phyloP scores from a whole-genome alignment of 1,140 invertebrate species.

The Polypedilum vanderplanki region DNA sequence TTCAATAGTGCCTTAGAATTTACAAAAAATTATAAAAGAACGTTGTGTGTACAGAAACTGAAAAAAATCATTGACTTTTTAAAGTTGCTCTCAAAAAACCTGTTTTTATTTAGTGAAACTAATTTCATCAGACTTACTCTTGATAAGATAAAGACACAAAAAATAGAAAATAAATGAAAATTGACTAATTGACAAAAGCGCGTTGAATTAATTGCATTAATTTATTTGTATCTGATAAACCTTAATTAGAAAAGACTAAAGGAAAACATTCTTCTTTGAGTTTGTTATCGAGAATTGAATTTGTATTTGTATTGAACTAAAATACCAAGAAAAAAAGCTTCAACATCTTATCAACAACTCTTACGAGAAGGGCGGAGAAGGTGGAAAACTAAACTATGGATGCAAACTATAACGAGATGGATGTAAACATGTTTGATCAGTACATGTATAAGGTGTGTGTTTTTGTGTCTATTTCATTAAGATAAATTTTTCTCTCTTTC shows the following conservation, averaged over 20 bases:
- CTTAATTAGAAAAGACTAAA: not conserved
- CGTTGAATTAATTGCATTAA: conserved; percentile 14
- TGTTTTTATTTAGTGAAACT: too few relatives aligned
- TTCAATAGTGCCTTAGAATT: too few relatives aligned
- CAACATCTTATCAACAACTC: not conserved
- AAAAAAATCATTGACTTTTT: too few relatives aligned
- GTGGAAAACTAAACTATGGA: not conserved
- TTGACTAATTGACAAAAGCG: conserved; percentile 12
- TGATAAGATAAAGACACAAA: too few relatives aligned
- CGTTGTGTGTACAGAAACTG: too few relatives aligned
- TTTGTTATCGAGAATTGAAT: not conserved
- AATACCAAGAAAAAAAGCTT: too few relatives aligned
- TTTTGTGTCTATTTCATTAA: not conserved
- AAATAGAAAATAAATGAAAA: not conserved
- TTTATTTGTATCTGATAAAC: not conserved
- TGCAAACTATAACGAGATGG: conserved; percentile 22
- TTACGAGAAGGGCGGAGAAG: not conserved
- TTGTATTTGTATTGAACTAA: not conserved
- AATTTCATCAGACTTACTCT: too few relatives aligned
- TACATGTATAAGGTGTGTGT: conserved; percentile 27
- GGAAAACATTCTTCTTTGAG: not conserved
- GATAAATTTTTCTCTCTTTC: too few relatives aligned
- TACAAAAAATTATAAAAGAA: too few relatives aligned
- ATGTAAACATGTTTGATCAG: conserved; percentile 25
- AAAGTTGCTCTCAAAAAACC: too few relatives aligned